Conservation (phyloP, 2,797 vertebrate species). For the Anguilla anguilla region DNA sequence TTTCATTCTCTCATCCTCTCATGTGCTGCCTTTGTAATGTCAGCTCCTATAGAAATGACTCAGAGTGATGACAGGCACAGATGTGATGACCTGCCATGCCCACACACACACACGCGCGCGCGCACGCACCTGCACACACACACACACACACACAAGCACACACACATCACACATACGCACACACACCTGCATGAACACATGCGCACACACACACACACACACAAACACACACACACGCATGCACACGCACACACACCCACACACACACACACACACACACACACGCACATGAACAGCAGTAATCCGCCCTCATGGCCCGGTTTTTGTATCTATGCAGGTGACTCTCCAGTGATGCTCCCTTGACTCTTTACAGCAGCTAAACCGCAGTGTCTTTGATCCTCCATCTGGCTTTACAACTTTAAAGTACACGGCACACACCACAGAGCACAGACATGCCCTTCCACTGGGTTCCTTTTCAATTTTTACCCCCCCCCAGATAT, state of each 20-base stretch:
- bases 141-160: not conserved
- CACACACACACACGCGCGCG: too few species aligned
- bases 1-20: not conserved
- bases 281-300: constrained; percentile 19
- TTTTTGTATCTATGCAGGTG: constrained; percentile 39
- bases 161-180: not conserved
- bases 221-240: too few species aligned
- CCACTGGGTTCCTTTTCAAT: constrained; percentile 46
- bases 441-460: constrained; percentile 64
- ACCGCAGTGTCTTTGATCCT: constrained; percentile 66
- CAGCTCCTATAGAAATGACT: constrained; percentile 43
- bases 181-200: too few species aligned
- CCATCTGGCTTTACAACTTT: constrained; percentile 55
- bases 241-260: too few species aligned
- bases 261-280: not conserved
- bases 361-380: constrained; percentile 54
- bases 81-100: constrained; percentile 43
- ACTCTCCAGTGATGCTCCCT: constrained; percentile 32
- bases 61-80: constrained; percentile 47
- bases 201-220: too few species aligned
- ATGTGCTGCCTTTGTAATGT: constrained; percentile 8
- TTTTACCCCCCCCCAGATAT: constrained; percentile 56
- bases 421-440: constrained; percentile 51
- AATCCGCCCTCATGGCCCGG: constrained; percentile 7
- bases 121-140: too few species aligned